Evolutionary conservation across 2,113 vertebrate genomes (phyloP), one percentile per base, ranked within the genome.

Genomic region (Colius striatus): DNA sequence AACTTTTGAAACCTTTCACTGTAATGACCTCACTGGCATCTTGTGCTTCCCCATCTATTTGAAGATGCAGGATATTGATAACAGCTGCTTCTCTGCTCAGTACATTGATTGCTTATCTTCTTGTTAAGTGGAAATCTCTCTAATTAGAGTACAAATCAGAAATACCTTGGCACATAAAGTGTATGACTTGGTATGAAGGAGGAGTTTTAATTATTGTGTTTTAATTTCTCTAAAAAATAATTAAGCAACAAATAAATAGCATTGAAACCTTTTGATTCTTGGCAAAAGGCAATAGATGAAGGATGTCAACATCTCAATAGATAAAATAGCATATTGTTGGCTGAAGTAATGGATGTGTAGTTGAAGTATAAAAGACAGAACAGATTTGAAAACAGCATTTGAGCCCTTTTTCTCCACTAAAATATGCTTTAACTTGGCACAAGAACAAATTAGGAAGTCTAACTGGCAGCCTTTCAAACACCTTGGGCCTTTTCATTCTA

Each of bases 381-480:
- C 3, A 53, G 41, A 30, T 89, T 79, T 50, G 43, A 45, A 91
- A 96, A 50, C 20, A 76, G 27, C 13, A 25, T 61, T 66, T 76
- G 61, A 92, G 77, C 32, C 36, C 72, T 84, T 89, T 67, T 67
- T 62, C 58, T 72, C 62, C 50, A 19, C 21, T 83, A 45, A 89
- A 96, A 72, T 79, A 63, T 34, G 36, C 41, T 63, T 82, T 62
- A 45, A 8, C 71, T 91, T 94, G 92, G 90, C 90, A 54, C 4
- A 36, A 48, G 54, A 82, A 53, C 82, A 96, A 85, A 95, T 85
- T n/a, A 85, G 34, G 45, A 83, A 87, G 54, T 45, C n/a, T 87
- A 43, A 36, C 47, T 93, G 92, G 88, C 92, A 88, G 78, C 50
- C 18, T 79, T 95, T 95, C 94, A 95, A 95, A 51, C 18, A 8